These are phyloP conservation scores for Hyalella azteca DNA, from an alignment of 2,888 invertebrate genomes.

Conservation along the genomic window DNA sequence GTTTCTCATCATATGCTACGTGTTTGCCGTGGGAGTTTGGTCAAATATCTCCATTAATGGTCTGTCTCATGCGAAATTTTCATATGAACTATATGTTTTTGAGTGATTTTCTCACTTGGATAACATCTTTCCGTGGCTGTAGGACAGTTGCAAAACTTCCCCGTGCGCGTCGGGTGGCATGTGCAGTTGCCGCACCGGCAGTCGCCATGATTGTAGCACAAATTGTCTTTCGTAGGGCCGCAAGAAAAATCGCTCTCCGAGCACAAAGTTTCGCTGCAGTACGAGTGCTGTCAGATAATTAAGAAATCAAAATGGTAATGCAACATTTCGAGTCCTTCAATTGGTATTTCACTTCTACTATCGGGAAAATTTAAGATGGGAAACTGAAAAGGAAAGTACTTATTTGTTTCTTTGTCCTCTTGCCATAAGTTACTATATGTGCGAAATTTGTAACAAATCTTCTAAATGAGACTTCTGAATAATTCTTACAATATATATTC, in stretches of 20 bases:
- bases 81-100: background rate
- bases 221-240: background rate
- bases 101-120: background rate
- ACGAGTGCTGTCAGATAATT: background rate
- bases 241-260: background rate
- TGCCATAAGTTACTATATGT: too few species aligned
- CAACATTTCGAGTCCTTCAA: too few species aligned
- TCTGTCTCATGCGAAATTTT: background rate
- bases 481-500: too few species aligned
- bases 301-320: too few species aligned
- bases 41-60: background rate
- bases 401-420: too few species aligned
- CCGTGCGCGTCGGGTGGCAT: background rate
- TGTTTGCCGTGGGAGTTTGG: background rate
- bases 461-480: too few species aligned
- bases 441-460: too few species aligned
- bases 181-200: background rate
- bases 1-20: background rate
- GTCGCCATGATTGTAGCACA: background rate
- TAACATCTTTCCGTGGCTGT: background rate
- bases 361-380: too few species aligned
- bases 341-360: too few species aligned
- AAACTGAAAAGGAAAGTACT: too few species aligned
- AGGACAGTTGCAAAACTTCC: background rate
- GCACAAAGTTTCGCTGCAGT: background rate